Evolutionary conservation across 2,797 vertebrate species (phyloP).

Genomic region (Agapornis canus): DNA sequence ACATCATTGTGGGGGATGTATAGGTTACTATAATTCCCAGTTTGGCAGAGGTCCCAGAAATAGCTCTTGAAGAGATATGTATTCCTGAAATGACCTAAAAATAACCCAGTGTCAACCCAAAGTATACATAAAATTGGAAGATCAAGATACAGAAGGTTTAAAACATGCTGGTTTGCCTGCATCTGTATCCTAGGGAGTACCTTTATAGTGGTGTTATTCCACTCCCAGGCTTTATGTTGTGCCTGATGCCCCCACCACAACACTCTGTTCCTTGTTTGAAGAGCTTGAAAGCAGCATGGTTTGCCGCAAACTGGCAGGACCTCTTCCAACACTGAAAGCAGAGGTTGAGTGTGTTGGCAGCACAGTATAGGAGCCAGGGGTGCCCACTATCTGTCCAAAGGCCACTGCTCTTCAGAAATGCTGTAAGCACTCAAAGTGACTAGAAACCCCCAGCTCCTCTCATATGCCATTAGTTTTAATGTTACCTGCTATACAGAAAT

Average conservation of each 20-base stretch:
- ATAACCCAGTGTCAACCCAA: neutral
- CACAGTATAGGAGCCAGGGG: neutral
- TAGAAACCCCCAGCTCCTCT: neutral
- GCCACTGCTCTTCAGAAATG: neutral
- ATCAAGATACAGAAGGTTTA: neutral
- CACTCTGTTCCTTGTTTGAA: neutral
- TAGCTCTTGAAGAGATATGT: slow-evolving; percentile 24
- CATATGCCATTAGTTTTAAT: neutral
- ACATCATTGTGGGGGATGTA: neutral
- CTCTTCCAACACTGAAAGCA: neutral
- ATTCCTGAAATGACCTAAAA: slow-evolving; percentile 40
- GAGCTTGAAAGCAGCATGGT: neutral
- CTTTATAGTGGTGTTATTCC: neutral
- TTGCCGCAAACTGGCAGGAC: neutral
- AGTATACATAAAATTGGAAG: neutral
- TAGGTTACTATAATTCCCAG: neutral
- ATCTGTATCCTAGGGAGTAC: neutral
- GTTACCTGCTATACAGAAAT: neutral
- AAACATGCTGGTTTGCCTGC: neutral
- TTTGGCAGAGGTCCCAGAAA: slow-evolving; percentile 46
- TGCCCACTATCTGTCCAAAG: neutral
- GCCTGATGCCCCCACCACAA: neutral
- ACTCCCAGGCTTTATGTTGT: neutral
- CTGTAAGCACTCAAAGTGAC: neutral
- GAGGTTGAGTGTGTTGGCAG: neutral